Conservation (phyloP, 1,140 invertebrate genomes). For the Bicyclus anynana region DNA sequence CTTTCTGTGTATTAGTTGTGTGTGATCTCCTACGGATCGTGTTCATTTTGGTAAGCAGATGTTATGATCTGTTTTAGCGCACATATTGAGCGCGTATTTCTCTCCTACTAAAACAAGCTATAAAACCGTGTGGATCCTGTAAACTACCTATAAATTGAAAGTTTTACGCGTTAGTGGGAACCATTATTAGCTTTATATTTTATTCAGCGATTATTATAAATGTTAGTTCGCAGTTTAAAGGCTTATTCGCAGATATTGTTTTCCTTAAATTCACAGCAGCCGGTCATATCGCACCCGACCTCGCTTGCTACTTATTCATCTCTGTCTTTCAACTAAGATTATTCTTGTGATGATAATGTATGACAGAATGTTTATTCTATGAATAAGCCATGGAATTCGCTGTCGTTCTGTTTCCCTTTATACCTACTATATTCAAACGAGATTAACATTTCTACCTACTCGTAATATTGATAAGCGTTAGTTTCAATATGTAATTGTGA, state of each 20-base stretch:
- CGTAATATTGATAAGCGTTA: too few species aligned
- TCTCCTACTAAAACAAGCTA: not conserved
- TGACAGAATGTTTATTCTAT: not conserved
- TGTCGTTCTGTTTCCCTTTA: not conserved
- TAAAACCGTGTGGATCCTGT: too few species aligned
- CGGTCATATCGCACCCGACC: not conserved
- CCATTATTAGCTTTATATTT: too few species aligned
- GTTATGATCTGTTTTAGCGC: not conserved
- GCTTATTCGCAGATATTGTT: not conserved
- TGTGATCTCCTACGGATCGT: not conserved
- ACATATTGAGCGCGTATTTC: not conserved
- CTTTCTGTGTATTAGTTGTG: slow-evolving; percentile 29
- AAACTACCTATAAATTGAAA: too few species aligned
- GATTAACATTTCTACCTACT: too few species aligned
- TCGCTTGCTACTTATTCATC: not conserved
- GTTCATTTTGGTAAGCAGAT: not conserved
- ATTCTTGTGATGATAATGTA: not conserved
- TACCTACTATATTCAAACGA: too few species aligned
- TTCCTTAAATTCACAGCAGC: not conserved
- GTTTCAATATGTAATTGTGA: too few species aligned
- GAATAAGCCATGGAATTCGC: not conserved
- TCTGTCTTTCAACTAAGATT: not conserved
- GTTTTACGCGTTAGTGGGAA: too few species aligned
- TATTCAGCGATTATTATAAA: too few species aligned
- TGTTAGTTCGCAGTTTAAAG: too few species aligned